Evolutionary conservation across 2,113 vertebrate species (phyloP).

Genomic region (Scatophagus argus): DNA sequence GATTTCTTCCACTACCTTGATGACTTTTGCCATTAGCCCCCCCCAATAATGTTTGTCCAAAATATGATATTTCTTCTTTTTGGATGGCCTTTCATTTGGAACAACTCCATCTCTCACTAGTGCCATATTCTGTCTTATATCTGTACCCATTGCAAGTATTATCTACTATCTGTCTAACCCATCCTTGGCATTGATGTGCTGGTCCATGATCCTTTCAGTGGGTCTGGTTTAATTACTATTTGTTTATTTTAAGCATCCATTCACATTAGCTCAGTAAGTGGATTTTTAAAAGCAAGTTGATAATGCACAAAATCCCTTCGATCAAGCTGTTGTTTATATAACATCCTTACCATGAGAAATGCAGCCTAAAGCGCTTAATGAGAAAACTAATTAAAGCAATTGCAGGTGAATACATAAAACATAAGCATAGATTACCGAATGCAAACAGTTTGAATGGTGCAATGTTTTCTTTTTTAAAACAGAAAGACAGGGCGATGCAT

Average conservation of each 20-base stretch:
- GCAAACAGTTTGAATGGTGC: not conserved
- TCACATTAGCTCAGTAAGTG: not conserved
- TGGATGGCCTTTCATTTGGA: not conserved
- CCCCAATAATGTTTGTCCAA: not conserved
- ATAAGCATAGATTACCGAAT: not conserved
- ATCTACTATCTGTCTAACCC: too few relatives aligned
- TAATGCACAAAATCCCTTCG: not conserved
- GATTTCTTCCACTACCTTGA: not conserved
- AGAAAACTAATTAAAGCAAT: not conserved
- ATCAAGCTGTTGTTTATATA: not conserved
- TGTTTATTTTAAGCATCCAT: conserved; percentile 1
- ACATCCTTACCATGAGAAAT: not conserved
- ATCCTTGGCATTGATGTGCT: not conserved
- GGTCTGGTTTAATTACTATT: not conserved
- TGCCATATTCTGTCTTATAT: not conserved
- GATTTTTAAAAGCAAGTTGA: not conserved
- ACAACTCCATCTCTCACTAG: too few relatives aligned
- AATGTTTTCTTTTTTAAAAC: not conserved
- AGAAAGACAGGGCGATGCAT: not conserved
- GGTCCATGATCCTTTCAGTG: not conserved
- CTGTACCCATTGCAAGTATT: not conserved
- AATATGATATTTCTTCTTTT: not conserved
- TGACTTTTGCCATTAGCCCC: not conserved
- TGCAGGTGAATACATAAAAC: not conserved
- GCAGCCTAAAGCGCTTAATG: not conserved